Conservation (phyloP, 2,888 invertebrate genomes). For the Dexiosoma caninum region DNA sequence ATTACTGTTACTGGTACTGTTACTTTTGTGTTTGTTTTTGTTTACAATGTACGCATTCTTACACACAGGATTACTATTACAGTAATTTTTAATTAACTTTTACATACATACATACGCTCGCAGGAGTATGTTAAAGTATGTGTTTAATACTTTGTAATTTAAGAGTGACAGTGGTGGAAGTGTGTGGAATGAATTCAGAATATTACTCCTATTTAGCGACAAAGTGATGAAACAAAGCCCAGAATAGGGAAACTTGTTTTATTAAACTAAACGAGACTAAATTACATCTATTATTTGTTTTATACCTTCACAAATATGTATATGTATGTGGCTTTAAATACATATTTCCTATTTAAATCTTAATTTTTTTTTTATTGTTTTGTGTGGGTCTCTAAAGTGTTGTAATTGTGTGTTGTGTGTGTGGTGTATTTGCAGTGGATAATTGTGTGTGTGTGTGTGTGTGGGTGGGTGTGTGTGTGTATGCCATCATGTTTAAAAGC, state of each 20-base stretch:
- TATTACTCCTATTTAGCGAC: not conserved
- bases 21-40: not conserved
- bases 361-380: constrained; percentile 2
- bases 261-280: not conserved
- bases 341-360: not conserved
- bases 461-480: too few species aligned
- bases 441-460: too few species aligned
- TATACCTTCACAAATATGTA: not conserved
- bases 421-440: not conserved
- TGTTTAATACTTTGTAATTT: not conserved
- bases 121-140: not conserved
- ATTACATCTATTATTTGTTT: not conserved
- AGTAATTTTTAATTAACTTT: not conserved
- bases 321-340: not conserved
- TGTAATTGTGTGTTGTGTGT: not conserved
- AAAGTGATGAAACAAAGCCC: not conserved
- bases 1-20: not conserved
- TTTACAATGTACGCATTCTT: not conserved
- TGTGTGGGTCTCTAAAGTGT: not conserved
- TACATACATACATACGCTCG: not conserved
- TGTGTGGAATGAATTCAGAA: not conserved
- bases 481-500: not conserved
- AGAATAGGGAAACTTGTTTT: not conserved
- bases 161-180: not conserved
- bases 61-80: constrained; percentile 15